Evolutionary conservation across 2,888 invertebrate genomes (phyloP), one percentile per base, ranked within the genome.

Genomic region (Aphidoletes aphidimyza): DNA sequence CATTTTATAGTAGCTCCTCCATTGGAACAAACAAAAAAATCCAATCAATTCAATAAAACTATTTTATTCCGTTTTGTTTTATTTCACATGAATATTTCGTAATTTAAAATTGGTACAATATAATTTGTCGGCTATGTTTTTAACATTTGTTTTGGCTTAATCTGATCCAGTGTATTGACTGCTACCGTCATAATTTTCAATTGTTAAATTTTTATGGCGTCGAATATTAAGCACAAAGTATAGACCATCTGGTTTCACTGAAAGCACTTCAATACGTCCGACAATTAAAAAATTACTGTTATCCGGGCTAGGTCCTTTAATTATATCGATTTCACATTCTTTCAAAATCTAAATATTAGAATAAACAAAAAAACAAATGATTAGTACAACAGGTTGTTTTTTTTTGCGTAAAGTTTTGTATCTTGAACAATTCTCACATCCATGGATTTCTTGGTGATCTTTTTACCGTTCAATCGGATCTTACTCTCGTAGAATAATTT

Each of bases 301-400:
- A 14, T 92, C 90, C 0, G 92, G 91, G 87, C 93, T 94, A 1
- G 91, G 90, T 84, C 93, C 93, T 89, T 93, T 93, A 85, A 96
- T 91, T 0, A 96, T 88, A 90, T 97, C 97, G 86, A 96, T 91
- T 91, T 95, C 95, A 90, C 96, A 95, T 17, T 94, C 95, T 34
- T 36, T 37, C 6, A 37, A 9, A 81, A 36, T 81, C 37, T 81
- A 11, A 36, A 78, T 2, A 26, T 47, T 47, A 9, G 17, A 22
- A 26, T 5, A 59, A 69, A 69, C 19, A 69, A 36, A 69, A 49
- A 49, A 49, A 49, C 6, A 17, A 49, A 49, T 11, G 17, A 49
- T 49, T 6, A 49, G n/a, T 9, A 17, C 17, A 49, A 49, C 14
- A 11, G 45, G 14, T 14, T 8, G 14, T 14, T 11, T 45, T 45